Evolutionary conservation across 1,140 invertebrate species (phyloP).

Genomic region (Drosophila nigromelanica): DNA sequence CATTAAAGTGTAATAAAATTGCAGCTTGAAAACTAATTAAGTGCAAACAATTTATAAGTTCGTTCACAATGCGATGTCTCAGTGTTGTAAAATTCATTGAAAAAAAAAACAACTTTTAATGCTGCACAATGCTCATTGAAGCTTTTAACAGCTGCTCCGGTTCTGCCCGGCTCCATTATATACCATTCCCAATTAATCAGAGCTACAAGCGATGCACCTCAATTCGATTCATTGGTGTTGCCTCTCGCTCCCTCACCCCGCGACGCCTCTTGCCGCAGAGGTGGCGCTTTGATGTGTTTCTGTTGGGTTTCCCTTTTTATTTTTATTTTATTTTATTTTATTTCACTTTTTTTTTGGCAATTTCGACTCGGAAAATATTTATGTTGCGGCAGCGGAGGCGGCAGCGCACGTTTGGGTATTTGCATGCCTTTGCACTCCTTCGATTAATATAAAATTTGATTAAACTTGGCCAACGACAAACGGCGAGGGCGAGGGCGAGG

Average conservation of each 20-base stretch:
- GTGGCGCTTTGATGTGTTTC: constrained; percentile 23
- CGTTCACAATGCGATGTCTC: not conserved
- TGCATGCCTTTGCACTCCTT: constrained; percentile 80
- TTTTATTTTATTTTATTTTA: not conserved
- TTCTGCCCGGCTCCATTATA: constrained; percentile 6
- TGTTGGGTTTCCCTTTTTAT: constrained; percentile 11
- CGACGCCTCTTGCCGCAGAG: constrained; percentile 12
- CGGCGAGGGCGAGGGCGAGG: constrained; percentile 7
- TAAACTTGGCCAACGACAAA: constrained; percentile 71
- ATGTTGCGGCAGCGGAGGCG: constrained; percentile 23
- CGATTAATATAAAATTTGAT: constrained; percentile 82
- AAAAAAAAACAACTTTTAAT: constrained; percentile 2
- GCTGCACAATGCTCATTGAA: not conserved
- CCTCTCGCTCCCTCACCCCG: not conserved
- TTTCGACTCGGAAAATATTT: constrained; percentile 51
- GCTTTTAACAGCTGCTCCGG: constrained; percentile 9
- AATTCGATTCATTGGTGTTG: constrained; percentile 27
- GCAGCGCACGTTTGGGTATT: constrained; percentile 63
- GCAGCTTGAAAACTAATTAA: constrained; percentile 2
- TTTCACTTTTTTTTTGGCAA: constrained; percentile 36
- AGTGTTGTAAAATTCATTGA: constrained; percentile 8
- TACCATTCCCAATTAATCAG: constrained; percentile 44
- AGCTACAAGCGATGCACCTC: constrained; percentile 41
- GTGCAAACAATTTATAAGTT: constrained; percentile 2
- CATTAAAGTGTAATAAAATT: not conserved